Evolutionary conservation across 1,140 invertebrate genomes (phyloP).

Genomic region (Lysiphlebus fabarum): DNA sequence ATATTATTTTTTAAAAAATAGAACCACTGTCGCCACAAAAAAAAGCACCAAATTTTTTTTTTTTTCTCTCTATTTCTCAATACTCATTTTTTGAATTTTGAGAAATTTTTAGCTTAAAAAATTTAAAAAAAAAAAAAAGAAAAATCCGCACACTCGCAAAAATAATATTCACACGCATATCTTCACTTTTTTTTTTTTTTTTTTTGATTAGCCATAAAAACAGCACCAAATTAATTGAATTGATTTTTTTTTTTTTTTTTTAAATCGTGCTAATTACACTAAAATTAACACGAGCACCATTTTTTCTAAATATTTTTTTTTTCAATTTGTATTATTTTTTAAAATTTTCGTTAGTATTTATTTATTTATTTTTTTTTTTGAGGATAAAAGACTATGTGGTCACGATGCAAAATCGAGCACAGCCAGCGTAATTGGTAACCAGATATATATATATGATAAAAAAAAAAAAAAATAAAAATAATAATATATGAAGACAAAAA

Average conservation of each 20-base stretch:
- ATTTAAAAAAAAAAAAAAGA: slow-evolving; percentile 13
- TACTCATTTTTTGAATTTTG: too few species aligned
- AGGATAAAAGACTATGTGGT: not conserved
- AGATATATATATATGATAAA: not conserved
- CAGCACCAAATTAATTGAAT: slow-evolving; percentile 1
- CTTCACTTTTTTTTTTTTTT: not conserved
- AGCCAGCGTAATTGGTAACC: slow-evolving; percentile 9
- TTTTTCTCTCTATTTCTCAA: slow-evolving; percentile 15
- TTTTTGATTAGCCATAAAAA: too few species aligned
- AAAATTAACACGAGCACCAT: not conserved
- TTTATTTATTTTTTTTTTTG: too few species aligned
- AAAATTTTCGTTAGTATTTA: not conserved
- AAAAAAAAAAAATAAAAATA: not conserved
- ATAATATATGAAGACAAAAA: not conserved
- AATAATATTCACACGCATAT: slow-evolving; percentile 1
- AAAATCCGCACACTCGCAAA: slow-evolving; percentile 1
- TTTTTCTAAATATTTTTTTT: not conserved
- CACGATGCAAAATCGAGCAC: slow-evolving; percentile 17
- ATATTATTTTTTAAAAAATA: slow-evolving; percentile 24
- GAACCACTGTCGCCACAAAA: slow-evolving; percentile 4
- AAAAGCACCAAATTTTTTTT: slow-evolving; percentile 12
- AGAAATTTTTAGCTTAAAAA: too few species aligned
- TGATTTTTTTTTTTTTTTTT: too few species aligned
- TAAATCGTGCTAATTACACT: not conserved
- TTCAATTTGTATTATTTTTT: not conserved